Evolutionary conservation across 2,797 vertebrate genomes (phyloP).

Genomic region (Chelonia mydas): DNA sequence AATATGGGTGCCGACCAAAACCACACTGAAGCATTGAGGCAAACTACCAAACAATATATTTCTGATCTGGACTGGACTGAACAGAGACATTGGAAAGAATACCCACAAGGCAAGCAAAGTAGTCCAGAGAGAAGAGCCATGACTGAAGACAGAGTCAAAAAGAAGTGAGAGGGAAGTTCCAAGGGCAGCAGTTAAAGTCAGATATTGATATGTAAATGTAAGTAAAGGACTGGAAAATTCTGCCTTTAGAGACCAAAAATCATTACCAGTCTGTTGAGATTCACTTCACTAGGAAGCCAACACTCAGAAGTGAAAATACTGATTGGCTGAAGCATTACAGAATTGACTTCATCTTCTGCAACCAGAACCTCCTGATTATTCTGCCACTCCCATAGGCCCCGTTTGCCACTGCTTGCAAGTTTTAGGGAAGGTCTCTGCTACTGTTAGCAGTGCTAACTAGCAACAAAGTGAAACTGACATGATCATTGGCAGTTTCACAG

Average conservation of each 20-base stretch:
- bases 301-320: background rate
- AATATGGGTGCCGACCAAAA: background rate
- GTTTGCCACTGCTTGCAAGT: background rate
- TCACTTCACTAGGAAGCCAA: background rate
- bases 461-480: background rate
- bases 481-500: background rate
- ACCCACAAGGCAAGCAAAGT: background rate
- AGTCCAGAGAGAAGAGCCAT: background rate
- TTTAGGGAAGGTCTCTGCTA: background rate
- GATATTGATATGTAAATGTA: accelerated
- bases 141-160: background rate
- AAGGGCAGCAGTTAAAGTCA: background rate
- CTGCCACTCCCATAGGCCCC: background rate
- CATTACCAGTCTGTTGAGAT: background rate
- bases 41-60: accelerated
- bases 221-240: background rate
- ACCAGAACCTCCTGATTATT: background rate
- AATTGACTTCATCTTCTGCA: background rate
- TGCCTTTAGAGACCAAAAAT: background rate
- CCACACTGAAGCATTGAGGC: background rate
- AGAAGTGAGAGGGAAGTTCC: background rate
- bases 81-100: background rate
- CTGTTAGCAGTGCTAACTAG: background rate
- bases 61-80: background rate
- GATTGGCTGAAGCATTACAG: background rate